phyloP scores from a whole-genome alignment of 2,797 vertebrate genomes.

The Prunella strophiata region DNA sequence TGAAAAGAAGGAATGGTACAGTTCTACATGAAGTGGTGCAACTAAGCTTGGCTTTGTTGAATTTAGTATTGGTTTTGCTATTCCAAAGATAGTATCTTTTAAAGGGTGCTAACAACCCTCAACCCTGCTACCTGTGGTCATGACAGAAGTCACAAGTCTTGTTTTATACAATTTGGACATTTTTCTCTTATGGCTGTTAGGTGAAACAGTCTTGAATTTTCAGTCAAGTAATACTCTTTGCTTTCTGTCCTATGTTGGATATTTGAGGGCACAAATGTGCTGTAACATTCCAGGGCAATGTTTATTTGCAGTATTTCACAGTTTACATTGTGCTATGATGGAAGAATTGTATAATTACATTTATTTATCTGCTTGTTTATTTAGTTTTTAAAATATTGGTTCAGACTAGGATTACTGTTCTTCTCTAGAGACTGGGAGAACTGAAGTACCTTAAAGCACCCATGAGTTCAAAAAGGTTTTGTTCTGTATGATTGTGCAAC shows the following conservation, averaged over 20 bases:
- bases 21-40: neutral
- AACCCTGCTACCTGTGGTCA: neutral
- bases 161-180: neutral
- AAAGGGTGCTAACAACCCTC: neutral
- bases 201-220: neutral
- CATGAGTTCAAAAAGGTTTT: neutral
- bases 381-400: neutral
- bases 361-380: neutral
- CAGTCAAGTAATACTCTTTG: neutral
- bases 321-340: neutral
- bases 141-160: neutral
- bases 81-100: neutral
- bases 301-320: neutral
- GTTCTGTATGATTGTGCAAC: neutral
- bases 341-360: neutral
- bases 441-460: neutral
- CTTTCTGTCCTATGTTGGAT: neutral
- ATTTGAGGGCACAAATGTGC: neutral
- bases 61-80: neutral
- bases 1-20: neutral
- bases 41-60: neutral
- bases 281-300: neutral
- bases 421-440: neutral
- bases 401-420: neutral
- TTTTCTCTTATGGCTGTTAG: neutral